These are phyloP conservation scores for Shargacucullia verbasci DNA, from an alignment of 2,888 invertebrate species.

Conservation along the genomic window DNA sequence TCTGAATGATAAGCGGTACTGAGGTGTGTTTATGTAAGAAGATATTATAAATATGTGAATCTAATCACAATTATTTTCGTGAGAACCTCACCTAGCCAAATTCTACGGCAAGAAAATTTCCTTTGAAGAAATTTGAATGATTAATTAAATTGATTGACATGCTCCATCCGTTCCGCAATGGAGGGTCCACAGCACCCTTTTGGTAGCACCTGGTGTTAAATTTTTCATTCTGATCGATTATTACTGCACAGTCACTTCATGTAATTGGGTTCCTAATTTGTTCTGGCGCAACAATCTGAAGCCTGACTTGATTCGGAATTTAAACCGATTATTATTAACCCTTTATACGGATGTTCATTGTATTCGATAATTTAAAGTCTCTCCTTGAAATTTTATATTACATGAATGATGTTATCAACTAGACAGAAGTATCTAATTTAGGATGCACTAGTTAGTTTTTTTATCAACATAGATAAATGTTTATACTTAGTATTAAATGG, in stretches of 20 bases:
- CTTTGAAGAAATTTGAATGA: slow-evolving; percentile 75
- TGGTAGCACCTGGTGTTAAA: slow-evolving; percentile 78
- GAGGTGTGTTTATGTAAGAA: too few species aligned
- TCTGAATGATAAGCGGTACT: too few species aligned
- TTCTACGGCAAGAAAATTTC: slow-evolving; percentile 64
- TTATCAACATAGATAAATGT: slow-evolving; percentile 45
- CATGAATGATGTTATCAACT: slow-evolving; percentile 59
- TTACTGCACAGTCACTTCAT: slow-evolving; percentile 83
- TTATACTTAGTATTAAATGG: slow-evolving; percentile 48
- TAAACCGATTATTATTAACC: slow-evolving; percentile 72
- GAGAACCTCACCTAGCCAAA: slow-evolving; percentile 37
- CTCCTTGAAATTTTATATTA: slow-evolving; percentile 39
- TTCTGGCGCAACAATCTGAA: slow-evolving; percentile 68
- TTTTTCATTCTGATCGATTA: slow-evolving; percentile 78
- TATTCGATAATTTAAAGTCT: slow-evolving; percentile 52
- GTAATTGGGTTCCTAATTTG: slow-evolving; percentile 83
- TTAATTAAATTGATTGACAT: slow-evolving; percentile 86
- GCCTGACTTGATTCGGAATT: slow-evolving; percentile 64
- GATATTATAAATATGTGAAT: too few species aligned
- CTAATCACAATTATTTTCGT: slow-evolving; percentile 27
- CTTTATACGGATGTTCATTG: slow-evolving; percentile 62
- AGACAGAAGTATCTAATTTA: slow-evolving; percentile 47
- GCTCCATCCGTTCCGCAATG: slow-evolving; percentile 80
- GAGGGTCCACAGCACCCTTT: slow-evolving; percentile 75
- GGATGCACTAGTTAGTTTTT: slow-evolving; percentile 51